Base-by-base conservation (phyloP, 2,797 vertebrate genomes). In the Liparis tanakae region DNA sequence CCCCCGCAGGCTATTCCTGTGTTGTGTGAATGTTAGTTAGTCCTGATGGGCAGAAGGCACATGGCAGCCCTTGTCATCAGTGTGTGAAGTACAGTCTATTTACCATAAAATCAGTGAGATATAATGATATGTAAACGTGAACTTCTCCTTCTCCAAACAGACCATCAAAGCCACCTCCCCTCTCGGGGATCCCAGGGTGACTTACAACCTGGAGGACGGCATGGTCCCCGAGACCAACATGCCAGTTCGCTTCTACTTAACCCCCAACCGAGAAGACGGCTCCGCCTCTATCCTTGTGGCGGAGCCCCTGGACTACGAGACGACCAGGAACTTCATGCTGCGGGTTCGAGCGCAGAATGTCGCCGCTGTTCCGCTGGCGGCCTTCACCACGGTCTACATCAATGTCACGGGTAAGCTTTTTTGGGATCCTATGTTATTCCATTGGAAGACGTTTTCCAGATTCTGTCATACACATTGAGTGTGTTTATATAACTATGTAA, bases 211-310 rank as follows among this genome's bases (percentile, higher is more conserved):
- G 72, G 96, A 96, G 68, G 96, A 97, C 4, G 96, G 96, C 7
- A 94, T 96, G 92, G 95, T 97, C 58, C 96, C 95, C 0, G 96
- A 97, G 87, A 96, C 95, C 87, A 97, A 96, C 93, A 96, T 96
- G 95, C 96, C 96, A 0, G 92, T 97, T 41, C 94, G 92, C 30
- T 97, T 98, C 91, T 98, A 97, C 87, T 78, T 98, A 86, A 96
- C 95, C 36, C 95, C 96, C n/a, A 97, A 98, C 90, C 92, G 96
- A 53, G 95, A 95, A 6, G 95, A 96, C 4, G 95, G 95, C 17
- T 96, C 96, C 0, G 95, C 96, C 34, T 97, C 95, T 67, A 93
- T 98, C 78, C 90, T 97, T 43, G 92, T 97, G 44, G 96, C 96
- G 1, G 96, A 97, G 80, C 95, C 96, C 0, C 86, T 97, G 78